Evolutionary conservation across 2,113 vertebrate genomes (phyloP).

Genomic region (Acrocephalus arundinaceus): DNA sequence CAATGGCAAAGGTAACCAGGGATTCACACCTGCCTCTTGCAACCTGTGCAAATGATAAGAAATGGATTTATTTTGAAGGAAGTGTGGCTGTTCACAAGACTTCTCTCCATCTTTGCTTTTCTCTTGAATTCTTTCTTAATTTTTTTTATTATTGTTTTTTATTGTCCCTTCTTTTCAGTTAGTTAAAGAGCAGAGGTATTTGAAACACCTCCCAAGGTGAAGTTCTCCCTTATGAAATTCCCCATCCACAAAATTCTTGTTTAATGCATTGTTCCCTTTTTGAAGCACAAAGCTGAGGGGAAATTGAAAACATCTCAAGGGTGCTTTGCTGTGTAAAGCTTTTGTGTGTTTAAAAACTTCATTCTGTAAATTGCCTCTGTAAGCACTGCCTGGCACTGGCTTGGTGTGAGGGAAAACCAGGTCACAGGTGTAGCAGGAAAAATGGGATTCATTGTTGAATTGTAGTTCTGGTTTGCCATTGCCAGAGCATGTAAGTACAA

Average conservation of each 20-base stretch:
- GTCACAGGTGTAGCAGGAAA: background rate
- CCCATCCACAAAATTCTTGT: background rate
- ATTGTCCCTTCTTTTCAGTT: background rate
- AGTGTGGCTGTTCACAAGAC: background rate
- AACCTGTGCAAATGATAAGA: background rate
- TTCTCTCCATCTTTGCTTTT: background rate
- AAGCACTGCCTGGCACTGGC: background rate
- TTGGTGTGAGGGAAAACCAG: background rate
- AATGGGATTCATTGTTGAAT: background rate
- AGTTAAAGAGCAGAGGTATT: background rate
- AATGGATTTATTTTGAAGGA: background rate
- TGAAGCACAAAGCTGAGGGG: slow-evolving; percentile 9
- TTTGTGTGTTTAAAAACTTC: background rate
- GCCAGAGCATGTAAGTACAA: background rate
- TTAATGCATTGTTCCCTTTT: background rate
- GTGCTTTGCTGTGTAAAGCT: background rate
- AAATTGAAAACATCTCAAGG: background rate
- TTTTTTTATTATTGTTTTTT: background rate
- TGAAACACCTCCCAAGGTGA: background rate
- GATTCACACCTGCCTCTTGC: background rate
- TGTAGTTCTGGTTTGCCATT: background rate
- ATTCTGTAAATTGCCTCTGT: background rate
- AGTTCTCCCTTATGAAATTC: background rate
- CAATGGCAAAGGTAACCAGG: background rate
- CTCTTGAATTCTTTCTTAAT: background rate